Evolutionary conservation across 2,888 invertebrate genomes (phyloP), one percentile per base, ranked within the genome.

Genomic region (Netelia inedita): DNA sequence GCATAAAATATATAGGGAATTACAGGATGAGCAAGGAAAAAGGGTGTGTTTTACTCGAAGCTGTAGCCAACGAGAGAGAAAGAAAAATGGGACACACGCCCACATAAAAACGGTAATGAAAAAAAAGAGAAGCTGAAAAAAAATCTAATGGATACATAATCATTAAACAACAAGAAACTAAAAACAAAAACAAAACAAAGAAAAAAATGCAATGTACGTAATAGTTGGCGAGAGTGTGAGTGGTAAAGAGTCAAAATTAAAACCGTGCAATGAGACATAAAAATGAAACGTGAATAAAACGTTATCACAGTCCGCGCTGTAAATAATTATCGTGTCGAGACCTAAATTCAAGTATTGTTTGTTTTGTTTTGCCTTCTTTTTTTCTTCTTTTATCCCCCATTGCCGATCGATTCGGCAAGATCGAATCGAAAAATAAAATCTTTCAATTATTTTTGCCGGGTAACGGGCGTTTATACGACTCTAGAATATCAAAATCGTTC

Each of bases 1-100:
- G 91, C 91, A 14, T 14, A 11, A 46, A 46, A 46, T 46, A 46
- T 8, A 46, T 46, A 14, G 46, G 14, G 2, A 14, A 46, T 14
- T 46, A 14, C 11, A 46, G 2, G 46, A 46, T 46, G 46, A 14
- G 14, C 21, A 16, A 46, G 41, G 41, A 66, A 16, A 28, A 46
- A 66, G 16, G 14, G 19, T 43, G 43, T 92, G 92, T 91, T 91
- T 92, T 92, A 91, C 89, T 87, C 82, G 91, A 92, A 92, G 91
- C 82, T 90, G 89, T 90, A 90, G 66, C 66, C 43, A 87, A 85
- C 66, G 72, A 82, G 65, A 73, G 19, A 55, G 14, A 57, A 74
- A 82, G 61, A 43, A 75, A 57, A 82, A 71, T n/a, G 53, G 72
- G 82, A 85, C 61, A 61, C 61, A 46, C 41, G 43, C 59, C 28